These are phyloP conservation scores for Gallinago solitaria DNA, from an alignment of 2,797 vertebrate genomes.

Conservation along the genomic window DNA sequence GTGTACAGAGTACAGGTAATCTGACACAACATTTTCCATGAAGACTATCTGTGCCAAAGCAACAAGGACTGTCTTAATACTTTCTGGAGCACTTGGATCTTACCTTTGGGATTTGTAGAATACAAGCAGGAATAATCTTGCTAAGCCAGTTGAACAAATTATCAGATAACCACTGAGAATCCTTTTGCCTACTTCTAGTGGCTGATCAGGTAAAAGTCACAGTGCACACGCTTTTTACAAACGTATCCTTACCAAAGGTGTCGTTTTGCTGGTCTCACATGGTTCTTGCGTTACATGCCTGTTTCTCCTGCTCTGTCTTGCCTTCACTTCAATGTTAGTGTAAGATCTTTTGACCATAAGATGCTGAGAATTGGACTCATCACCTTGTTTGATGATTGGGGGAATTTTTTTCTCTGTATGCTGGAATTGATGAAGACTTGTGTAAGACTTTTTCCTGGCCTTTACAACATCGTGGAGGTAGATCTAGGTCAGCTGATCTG, in stretches of 20 bases:
- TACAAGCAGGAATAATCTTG: background rate
- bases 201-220: background rate
- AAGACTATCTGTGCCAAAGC: background rate
- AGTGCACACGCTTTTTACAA: background rate
- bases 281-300: background rate
- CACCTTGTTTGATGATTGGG: background rate
- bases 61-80: background rate
- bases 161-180: background rate
- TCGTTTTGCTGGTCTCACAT: background rate
- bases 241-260: background rate
- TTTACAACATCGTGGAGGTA: background rate
- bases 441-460: background rate
- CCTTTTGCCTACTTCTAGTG: background rate
- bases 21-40: accelerated
- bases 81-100: background rate
- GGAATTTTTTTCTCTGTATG: background rate
- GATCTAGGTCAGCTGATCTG: background rate
- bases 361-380: background rate
- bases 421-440: background rate
- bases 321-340: background rate
- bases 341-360: background rate
- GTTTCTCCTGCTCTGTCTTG: background rate
- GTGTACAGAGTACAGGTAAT: background rate
- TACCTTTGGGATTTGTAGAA: background rate
- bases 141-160: background rate